Conservation (phyloP, 2,797 vertebrate species). For the Pygocentrus nattereri region DNA sequence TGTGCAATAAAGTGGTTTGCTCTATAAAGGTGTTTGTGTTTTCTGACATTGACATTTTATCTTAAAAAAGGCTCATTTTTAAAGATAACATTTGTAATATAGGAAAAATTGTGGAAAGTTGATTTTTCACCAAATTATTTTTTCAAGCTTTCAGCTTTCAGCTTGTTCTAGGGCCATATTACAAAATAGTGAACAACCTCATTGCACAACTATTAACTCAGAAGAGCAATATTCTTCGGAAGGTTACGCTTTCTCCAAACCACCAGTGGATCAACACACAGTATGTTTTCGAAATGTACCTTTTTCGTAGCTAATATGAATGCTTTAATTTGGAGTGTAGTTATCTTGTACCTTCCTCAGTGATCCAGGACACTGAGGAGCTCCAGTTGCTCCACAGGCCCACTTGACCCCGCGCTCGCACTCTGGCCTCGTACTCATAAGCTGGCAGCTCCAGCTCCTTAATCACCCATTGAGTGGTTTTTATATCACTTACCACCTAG, state of each 20-base stretch:
- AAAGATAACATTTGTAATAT: not conserved
- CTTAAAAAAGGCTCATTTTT: too few relatives aligned
- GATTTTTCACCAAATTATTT: not conserved
- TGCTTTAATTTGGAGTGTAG: not conserved
- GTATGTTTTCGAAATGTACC: not conserved
- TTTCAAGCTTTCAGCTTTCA: not conserved
- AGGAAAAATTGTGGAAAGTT: not conserved
- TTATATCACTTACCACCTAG: slow-evolving; percentile 61
- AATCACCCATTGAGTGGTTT: slow-evolving; percentile 57
- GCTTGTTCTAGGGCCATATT: not conserved
- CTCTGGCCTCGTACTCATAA: slow-evolving; percentile 70
- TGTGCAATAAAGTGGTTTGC: not conserved
- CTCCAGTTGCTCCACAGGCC: slow-evolving; percentile 80
- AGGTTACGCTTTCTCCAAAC: not conserved
- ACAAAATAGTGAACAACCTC: not conserved
- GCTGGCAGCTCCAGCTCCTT: slow-evolving; percentile 54
- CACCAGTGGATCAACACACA: not conserved
- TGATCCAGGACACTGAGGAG: slow-evolving; percentile 68
- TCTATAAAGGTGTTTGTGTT: not conserved
- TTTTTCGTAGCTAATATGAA: not conserved
- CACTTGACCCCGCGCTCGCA: slow-evolving; percentile 60
- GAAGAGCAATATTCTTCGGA: too few relatives aligned
- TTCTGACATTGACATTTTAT: not conserved
- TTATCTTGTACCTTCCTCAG: slow-evolving; percentile 55
- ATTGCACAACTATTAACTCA: not conserved